Evolutionary conservation across 2,888 invertebrate species (phyloP), one percentile per base, ranked within the genome.

Genomic region (Mythimna loreyi): DNA sequence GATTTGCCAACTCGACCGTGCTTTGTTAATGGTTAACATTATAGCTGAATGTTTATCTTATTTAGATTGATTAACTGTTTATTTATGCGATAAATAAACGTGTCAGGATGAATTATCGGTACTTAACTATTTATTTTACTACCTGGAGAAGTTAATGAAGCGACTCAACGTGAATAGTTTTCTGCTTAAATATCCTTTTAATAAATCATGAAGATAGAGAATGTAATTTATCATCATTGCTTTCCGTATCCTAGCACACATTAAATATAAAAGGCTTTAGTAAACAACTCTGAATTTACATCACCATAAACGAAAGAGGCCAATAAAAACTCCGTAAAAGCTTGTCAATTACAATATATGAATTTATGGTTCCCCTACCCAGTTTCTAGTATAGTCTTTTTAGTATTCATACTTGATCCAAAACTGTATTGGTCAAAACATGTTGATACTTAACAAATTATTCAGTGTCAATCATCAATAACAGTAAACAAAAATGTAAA

Each of bases 221-320:
- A 21, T 40, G 16, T 4, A 21, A 6, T 40, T 21, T 28, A 19
- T 45, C 23, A 57, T 36, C 13, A 16, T 47, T 40, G 23, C 13
- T 23, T 47, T 36, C 11, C 11, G 28, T 71, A 6, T 25, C 3
- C 3, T 43, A 43, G 7, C 19, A 23, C 28, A 80, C 76, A 85
- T 85, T 23, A 23, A 21, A 56, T 11, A 43, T 8, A 56, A 86
- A 74, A 79, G 78, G 78, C 66, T 60, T 72, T 65, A 69, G 67
- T 80, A 82, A 70, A 49, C n/a, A 73, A 72, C 75, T 69, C 66
- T 67, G 52, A 74, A 63, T 53, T 66, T 45, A 57, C 45, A 43
- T 66, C n/a, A 19, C 49, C 23, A 25, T 33, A 50, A 30, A 62
- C 11, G 1, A 28, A 72, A 40, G 23, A 11, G 11, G 0, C 36